These are phyloP conservation scores for Anoura caudifer DNA, from an alignment of 2,113 vertebrate genomes.

Conservation along the genomic window DNA sequence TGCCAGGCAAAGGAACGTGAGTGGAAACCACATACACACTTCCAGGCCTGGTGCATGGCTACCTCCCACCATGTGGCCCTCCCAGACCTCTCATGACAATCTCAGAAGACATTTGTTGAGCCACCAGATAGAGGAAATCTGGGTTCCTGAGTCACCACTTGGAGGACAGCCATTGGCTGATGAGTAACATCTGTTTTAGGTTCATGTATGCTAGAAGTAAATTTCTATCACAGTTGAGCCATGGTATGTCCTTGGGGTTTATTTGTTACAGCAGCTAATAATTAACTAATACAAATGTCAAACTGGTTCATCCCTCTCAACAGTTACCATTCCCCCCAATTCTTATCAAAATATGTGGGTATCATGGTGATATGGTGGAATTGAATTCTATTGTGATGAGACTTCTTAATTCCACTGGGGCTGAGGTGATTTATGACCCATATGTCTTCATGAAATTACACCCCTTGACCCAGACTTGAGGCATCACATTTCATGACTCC, in stretches of 20 bases:
- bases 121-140: neutral
- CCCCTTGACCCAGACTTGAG: neutral
- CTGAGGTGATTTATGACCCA: neutral
- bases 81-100: neutral
- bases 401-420: neutral
- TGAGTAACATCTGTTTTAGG: neutral
- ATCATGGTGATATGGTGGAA: neutral
- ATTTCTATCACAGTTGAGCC: neutral
- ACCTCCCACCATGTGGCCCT: neutral
- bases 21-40: neutral
- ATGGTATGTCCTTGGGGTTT: neutral
- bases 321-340: neutral
- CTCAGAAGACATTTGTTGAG: neutral
- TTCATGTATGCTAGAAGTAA: neutral
- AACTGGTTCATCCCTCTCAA: neutral
- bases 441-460: rapidly evolving
- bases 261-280: conserved; percentile 4
- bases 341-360: neutral
- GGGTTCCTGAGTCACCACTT: neutral
- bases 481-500: neutral
- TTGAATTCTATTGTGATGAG: neutral
- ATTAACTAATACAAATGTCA: neutral
- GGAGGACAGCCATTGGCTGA: neutral
- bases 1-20: neutral
- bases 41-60: neutral